Evolutionary conservation across 23 tunicate species (phyloP).

Genomic region (Oikopleura albicans): DNA sequence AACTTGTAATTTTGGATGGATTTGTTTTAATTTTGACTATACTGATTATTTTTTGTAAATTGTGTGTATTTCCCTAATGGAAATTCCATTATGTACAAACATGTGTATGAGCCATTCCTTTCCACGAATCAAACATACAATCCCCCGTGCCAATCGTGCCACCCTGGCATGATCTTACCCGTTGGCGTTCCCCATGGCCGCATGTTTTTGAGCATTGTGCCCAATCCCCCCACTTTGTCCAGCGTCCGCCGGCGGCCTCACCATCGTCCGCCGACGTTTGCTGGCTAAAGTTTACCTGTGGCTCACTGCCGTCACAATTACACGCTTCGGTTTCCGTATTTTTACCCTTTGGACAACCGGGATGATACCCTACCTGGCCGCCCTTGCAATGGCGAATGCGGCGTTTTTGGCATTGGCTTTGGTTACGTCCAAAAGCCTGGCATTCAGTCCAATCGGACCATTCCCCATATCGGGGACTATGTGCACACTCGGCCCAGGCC

Average conservation of each 20-base stretch:
- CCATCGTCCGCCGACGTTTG: not conserved
- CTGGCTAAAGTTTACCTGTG: not conserved
- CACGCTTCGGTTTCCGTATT: not conserved
- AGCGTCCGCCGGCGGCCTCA: not conserved
- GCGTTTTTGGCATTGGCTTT: not conserved
- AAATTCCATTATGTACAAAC: no score
- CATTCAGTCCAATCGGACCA: not conserved
- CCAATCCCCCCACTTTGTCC: constrained; percentile 10
- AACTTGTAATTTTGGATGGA: no score
- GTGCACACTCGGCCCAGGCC: constrained; percentile 15
- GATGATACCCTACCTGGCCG: not conserved
- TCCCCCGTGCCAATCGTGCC: not conserved
- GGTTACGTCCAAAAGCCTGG: not conserved
- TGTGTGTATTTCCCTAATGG: no score
- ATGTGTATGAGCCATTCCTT: no score
- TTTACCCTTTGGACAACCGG: not conserved
- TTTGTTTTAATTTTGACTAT: no score
- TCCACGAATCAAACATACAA: not conserved
- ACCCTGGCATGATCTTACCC: not conserved
- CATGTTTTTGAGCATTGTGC: not conserved
- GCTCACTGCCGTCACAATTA: not conserved
- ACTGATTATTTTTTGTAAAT: no score
- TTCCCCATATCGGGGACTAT: not conserved
- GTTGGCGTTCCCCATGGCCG: not conserved
- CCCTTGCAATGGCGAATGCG: not conserved